Evolutionary conservation across 2,797 vertebrate genomes (phyloP), one percentile per base, ranked within the genome.

Genomic region (Harpagifer antarcticus): DNA sequence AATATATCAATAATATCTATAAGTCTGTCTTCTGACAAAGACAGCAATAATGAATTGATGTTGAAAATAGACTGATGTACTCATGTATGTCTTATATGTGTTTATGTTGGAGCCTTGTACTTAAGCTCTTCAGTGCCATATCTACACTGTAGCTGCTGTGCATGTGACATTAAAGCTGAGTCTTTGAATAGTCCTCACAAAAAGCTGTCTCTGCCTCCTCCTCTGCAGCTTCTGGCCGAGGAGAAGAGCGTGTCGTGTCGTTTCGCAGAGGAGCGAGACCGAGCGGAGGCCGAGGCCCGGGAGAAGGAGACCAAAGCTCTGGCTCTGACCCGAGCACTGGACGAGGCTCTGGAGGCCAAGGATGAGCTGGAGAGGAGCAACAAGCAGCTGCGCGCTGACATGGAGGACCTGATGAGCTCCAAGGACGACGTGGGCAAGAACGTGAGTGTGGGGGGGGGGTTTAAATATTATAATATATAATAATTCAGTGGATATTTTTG

Each of bases 371-470:
- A 99, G 93, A 95, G 97, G 74, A 69, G 93, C 0, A 99, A 98
- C 91, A 99, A 99, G 87, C 93, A 97, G 93, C 92, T 99, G 76
- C 95, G 96, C 11, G 96, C 96, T 0, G 98, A 99, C 86, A 99
- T 99, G 98, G 98, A 99, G 89, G 98, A 99, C 74, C 94, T 99
- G 67, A 97, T 99, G 91, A 98, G 97, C 95, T 99, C 98, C 40
- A 99, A 99, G 94, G 98, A 99, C 1, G 97, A 99, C 0, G 98
- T 99, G 60, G 98, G 98, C 87, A 99, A 99, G 92, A 99, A 96
- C 0, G 98, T 99, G 93, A 96, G 5, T 33, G 5, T 0, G 27
- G 27, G 27, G 27, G 23, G 27, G 27, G 27, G 3, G 27, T 4
- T 27, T 27, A 4, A 27, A 23, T n/a, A 23, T 23, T 3, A 23